Base-by-base conservation (phyloP, 2,797 vertebrate species). In the Chanos chanos region DNA sequence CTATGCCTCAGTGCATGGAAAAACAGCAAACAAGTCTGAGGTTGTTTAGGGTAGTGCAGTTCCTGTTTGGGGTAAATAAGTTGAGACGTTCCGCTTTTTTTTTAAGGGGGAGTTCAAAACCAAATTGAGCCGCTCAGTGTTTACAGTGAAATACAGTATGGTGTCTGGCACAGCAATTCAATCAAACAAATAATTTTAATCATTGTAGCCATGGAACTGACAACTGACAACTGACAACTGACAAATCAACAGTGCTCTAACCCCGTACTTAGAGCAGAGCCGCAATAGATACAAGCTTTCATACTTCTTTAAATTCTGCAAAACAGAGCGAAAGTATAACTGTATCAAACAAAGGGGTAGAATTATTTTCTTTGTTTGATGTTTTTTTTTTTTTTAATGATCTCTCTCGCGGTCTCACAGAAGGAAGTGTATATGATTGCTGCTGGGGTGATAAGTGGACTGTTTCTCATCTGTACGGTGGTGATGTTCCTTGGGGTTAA, bases 401-500 rank as follows among this genome's bases (percentile, higher is more conserved):
- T n/a, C n/a, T n/a, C n/a, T n/a, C n/a, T n/a, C n/a, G n/a, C n/a
- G n/a, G n/a, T n/a, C n/a, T n/a, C 75, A 62, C 83, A 99, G 96
- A 91, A 86, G 65, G 88, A 90, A 70, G 86, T 94, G 69, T 98
- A 99, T 82, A 92, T 91, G 89, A 91, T 92, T 5, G 94, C 97
- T 30, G 94, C 94, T 0, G 91, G 92, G 0, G 85, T 92, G 61
- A 92, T 97, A 28, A 93, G 90, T 39, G 76, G 86, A 43, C 86
- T 92, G 16, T 98, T 97, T 60, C 80, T 96, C 1, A 72, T 97
- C 72, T 97, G 96, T 82, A 89, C 85, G 0, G 2, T 86, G 28
- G 73, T 94, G 68, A 93, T 99, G 85, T 89, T 92, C 77, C 71
- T 95, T 5, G 97, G 97, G 66, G 94, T 98, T 61, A 95, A 87